A percentile compares a stretch with the other conserved stretches of the same genome.
These are phyloP conservation scores for Morpho helenor DNA, from an alignment of 2,888 invertebrate species.

Conservation along the genomic window DNA sequence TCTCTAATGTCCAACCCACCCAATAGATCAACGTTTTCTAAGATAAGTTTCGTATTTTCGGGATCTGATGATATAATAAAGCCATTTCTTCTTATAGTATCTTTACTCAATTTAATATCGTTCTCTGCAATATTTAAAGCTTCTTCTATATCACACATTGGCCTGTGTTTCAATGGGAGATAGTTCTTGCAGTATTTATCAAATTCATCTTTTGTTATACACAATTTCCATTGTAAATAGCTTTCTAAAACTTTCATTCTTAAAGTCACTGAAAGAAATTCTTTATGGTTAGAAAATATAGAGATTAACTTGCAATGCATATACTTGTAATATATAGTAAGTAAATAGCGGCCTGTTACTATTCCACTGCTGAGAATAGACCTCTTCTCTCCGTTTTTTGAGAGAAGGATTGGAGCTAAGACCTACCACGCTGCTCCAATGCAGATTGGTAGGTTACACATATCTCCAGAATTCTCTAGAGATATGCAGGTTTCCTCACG, in stretches of 20 bases:
- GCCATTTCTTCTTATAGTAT: conserved; percentile 76
- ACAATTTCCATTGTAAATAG: conserved; percentile 56
- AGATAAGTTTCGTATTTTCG: conserved; percentile 74
- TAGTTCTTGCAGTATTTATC: conserved; percentile 59
- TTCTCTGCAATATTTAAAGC: conserved; percentile 75
- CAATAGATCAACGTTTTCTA: conserved; percentile 73
- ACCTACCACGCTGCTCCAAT: no score
- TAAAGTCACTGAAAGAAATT: conserved; percentile 52
- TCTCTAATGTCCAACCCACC: conserved; percentile 77
- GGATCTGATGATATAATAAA: conserved; percentile 81
- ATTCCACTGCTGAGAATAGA: no score
- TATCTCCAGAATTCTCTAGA: no score
- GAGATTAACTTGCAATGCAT: no score
- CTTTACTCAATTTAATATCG: conserved; percentile 74
- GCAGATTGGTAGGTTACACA: no score
- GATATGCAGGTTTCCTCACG: no score
- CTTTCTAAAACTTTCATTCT: conserved; percentile 59
- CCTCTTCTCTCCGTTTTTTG: no score
- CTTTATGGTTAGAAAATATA: not conserved
- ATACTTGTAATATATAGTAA: no score
- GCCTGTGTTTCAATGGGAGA: conserved; percentile 58
- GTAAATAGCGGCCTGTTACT: no score
- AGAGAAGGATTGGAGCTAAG: no score
- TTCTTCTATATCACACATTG: conserved; percentile 70
- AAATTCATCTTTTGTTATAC: conserved; percentile 53